phyloP scores from a whole-genome alignment of 2,113 vertebrate species.

The Pygoscelis antarcticus region DNA sequence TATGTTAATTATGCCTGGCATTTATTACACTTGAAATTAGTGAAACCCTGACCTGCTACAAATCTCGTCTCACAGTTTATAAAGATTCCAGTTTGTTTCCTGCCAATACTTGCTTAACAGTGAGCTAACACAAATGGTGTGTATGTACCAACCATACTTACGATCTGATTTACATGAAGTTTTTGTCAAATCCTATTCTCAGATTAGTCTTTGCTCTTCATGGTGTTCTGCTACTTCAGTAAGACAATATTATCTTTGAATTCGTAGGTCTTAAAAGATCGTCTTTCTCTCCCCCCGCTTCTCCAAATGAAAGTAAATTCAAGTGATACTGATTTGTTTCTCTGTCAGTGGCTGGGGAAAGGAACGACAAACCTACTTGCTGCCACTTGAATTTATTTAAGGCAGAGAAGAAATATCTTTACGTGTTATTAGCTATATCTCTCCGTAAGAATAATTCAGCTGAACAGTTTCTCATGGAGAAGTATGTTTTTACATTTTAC shows the following conservation, averaged over 20 bases:
- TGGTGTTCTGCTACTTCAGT: not conserved
- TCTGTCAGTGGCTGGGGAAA: not conserved
- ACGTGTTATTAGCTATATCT: not conserved
- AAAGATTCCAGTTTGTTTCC: not conserved
- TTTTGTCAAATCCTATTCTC: not conserved
- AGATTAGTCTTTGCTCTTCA: not conserved
- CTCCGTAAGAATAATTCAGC: not conserved
- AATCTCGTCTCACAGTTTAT: not conserved
- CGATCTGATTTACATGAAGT: not conserved
- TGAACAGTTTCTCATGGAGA: not conserved
- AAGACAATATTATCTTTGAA: not conserved
- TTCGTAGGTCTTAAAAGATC: not conserved
- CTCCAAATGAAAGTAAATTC: not conserved
- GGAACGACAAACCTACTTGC: not conserved
- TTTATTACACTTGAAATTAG: not conserved
- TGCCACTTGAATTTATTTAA: slow-evolving; percentile 10
- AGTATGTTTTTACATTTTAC: not conserved
- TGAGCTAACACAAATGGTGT: not conserved
- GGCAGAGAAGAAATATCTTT: not conserved
- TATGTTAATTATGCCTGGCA: not conserved
- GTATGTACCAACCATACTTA: not conserved
- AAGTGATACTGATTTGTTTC: not conserved
- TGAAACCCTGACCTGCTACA: not conserved
- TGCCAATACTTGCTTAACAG: not conserved
- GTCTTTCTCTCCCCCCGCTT: not conserved